Percentiles rank a stretch among this genome's conserved stretches.
These are phyloP conservation scores for Eolophus roseicapilla DNA, from an alignment of 2,113 vertebrate species.

Conservation along the genomic window DNA sequence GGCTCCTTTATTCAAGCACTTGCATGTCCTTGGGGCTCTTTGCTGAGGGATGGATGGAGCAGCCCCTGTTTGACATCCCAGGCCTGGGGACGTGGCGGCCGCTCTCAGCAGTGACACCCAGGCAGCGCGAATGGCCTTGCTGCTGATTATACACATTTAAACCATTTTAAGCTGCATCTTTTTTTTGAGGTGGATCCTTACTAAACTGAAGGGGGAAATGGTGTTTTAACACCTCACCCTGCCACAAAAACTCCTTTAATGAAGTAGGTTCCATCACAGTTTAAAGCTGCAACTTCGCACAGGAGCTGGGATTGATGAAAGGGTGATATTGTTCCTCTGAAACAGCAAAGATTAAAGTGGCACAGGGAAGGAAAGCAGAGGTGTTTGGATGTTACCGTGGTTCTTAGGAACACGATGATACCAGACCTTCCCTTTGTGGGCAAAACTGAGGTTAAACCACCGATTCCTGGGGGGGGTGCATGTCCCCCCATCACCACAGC, in stretches of 20 bases:
- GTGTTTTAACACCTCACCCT: neutral
- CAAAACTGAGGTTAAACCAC: neutral
- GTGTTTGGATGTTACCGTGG: neutral
- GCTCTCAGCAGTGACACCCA: rapidly evolving
- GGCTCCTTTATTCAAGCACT: neutral
- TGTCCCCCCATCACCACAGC: neutral
- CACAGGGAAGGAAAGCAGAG: neutral
- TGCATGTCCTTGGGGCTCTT: neutral
- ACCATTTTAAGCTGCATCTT: neutral
- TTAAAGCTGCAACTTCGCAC: neutral
- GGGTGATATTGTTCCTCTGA: neutral
- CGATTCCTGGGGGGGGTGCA: neutral
- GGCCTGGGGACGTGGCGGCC: neutral
- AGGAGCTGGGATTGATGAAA: neutral
- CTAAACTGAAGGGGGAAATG: neutral
- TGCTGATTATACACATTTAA: neutral
- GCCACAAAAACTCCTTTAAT: neutral
- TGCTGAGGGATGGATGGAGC: neutral
- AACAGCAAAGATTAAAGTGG: neutral
- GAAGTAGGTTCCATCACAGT: neutral
- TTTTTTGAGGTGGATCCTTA: neutral
- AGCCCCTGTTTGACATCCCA: neutral
- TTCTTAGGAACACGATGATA: neutral
- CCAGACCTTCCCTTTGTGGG: neutral
- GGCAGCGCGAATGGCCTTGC: neutral